phyloP scores from a whole-genome alignment of 2,888 invertebrate genomes.

The Campoplex nolae region DNA sequence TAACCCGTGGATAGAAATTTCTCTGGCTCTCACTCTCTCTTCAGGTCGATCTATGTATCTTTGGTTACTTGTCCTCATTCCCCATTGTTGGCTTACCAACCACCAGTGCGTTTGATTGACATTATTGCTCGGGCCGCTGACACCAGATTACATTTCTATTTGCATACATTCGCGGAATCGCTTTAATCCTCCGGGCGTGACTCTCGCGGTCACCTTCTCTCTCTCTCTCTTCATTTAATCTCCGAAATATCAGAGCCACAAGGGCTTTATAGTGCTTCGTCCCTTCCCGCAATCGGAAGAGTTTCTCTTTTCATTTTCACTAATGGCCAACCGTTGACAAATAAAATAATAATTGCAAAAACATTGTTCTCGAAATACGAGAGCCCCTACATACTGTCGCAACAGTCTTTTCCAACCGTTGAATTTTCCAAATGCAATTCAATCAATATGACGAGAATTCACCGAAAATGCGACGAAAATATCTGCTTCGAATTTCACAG shows the following conservation, averaged over 20 bases:
- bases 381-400: background rate
- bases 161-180: slow-evolving; percentile 83
- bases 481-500: too few species aligned
- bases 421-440: background rate
- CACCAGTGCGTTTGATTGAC: slow-evolving; percentile 84
- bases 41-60: slow-evolving; percentile 5
- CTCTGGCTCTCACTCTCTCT: slow-evolving; percentile 24
- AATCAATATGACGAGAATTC: background rate
- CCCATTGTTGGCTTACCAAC: slow-evolving; percentile 83
- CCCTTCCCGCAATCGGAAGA: slow-evolving; percentile 48
- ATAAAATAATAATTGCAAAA: slow-evolving; percentile 29
- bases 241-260: slow-evolving; percentile 59
- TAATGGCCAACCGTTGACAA: slow-evolving; percentile 23
- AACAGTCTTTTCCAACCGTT: background rate
- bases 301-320: slow-evolving; percentile 8
- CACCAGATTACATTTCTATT: slow-evolving; percentile 85
- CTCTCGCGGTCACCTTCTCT: slow-evolving; percentile 58
- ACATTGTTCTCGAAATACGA: slow-evolving; percentile 1
- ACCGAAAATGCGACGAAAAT: background rate
- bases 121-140: slow-evolving; percentile 84
- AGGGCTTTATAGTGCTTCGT: slow-evolving; percentile 42
- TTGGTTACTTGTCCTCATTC: slow-evolving; percentile 76
- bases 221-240: slow-evolving; percentile 64
- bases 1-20: slow-evolving; percentile 37
- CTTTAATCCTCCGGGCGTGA: slow-evolving; percentile 76